These are phyloP conservation scores for Esox niger DNA, from an alignment of 2,113 vertebrate species.

Conservation along the genomic window DNA sequence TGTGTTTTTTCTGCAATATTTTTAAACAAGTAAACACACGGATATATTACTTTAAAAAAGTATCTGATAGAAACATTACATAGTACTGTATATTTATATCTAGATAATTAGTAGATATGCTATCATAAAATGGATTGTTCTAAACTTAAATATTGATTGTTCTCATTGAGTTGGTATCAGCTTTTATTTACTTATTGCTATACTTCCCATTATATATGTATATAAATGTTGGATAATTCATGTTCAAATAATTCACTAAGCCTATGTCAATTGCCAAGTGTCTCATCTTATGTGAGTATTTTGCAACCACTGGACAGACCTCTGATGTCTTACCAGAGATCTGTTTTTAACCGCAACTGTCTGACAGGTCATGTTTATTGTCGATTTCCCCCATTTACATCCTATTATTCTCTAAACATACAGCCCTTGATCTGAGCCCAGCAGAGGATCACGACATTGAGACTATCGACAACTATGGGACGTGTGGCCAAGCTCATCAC, in stretches of 20 bases:
- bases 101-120: no score
- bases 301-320: neutral
- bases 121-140: no score
- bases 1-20: no score
- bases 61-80: no score
- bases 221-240: neutral
- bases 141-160: no score
- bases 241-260: neutral
- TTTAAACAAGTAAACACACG: no score
- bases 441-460: conserved; percentile 85
- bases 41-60: no score
- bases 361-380: conserved; percentile 79
- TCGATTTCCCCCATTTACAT: conserved; percentile 83
- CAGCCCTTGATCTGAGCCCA: conserved; percentile 81
- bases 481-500: conserved; percentile 77
- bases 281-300: neutral
- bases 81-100: no score
- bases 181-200: no score
- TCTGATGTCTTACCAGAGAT: conserved; percentile 23
- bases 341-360: conserved; percentile 78
- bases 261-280: no score
- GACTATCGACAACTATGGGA: conserved; percentile 82
- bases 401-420: conserved; percentile 66
- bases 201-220: no score
- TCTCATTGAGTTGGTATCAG: no score